These are phyloP conservation scores for Mustela nigripes DNA, from an alignment of 2,113 vertebrate genomes.

Conservation along the genomic window DNA sequence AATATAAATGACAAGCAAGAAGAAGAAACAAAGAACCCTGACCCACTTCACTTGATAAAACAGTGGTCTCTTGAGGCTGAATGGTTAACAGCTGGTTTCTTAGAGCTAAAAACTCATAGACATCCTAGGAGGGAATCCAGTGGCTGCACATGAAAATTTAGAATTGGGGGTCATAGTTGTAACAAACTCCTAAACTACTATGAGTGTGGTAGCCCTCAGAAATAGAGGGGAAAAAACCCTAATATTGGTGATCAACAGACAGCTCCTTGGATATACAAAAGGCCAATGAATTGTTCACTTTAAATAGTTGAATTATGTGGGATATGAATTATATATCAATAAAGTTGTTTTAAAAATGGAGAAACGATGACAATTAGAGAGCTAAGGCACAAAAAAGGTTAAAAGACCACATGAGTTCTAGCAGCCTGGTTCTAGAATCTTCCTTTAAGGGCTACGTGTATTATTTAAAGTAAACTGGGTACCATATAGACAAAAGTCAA, in stretches of 20 bases:
- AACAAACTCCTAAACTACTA: neutral
- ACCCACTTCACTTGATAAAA: neutral
- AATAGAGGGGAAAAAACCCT: neutral
- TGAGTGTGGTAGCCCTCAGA: neutral
- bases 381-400: neutral
- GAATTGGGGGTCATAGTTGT: neutral
- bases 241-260: neutral
- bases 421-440: neutral
- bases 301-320: neutral
- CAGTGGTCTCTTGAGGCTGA: neutral
- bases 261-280: neutral
- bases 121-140: neutral
- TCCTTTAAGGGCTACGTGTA: neutral
- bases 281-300: neutral
- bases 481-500: neutral
- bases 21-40: neutral
- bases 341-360: neutral
- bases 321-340: neutral
- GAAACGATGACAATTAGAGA: neutral
- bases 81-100: neutral
- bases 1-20: neutral
- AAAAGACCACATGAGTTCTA: neutral
- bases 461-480: neutral
- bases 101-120: neutral
- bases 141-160: neutral